Conservation (phyloP, 1,140 invertebrate species). For the Hypothenemus hampei region DNA sequence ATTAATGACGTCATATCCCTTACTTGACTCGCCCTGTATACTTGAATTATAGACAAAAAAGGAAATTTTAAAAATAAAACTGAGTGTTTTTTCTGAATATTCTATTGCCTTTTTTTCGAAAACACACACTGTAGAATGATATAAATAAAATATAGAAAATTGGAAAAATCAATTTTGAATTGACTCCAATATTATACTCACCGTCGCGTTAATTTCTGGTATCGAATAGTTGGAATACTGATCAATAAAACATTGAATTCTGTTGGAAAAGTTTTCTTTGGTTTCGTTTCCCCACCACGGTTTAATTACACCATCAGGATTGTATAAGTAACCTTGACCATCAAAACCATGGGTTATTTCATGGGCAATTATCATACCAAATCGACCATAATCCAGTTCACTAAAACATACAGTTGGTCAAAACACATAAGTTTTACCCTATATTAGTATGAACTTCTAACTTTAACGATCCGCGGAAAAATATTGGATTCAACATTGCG, state of each 20-base stretch:
- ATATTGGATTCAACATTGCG: slow-evolving; percentile 38
- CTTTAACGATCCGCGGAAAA: slow-evolving; percentile 34
- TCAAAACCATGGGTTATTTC: slow-evolving; percentile 61
- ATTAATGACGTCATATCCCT: too few relatives aligned
- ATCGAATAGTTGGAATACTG: slow-evolving; percentile 50
- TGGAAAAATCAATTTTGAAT: too few relatives aligned
- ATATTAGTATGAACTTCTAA: not conserved
- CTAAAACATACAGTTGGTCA: slow-evolving; percentile 16
- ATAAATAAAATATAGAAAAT: too few relatives aligned
- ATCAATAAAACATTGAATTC: slow-evolving; percentile 60
- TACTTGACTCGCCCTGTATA: too few relatives aligned
- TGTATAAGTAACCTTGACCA: slow-evolving; percentile 52
- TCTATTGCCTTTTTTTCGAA: too few relatives aligned
- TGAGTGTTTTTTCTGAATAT: too few relatives aligned
- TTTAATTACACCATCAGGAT: slow-evolving; percentile 37
- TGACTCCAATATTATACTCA: too few relatives aligned
- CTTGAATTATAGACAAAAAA: too few relatives aligned
- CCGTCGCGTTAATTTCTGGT: slow-evolving; percentile 49
- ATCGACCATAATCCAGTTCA: slow-evolving; percentile 49
- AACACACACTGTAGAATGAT: too few relatives aligned
- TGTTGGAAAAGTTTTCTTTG: slow-evolving; percentile 47
- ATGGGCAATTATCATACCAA: slow-evolving; percentile 57
- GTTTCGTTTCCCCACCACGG: slow-evolving; percentile 52
- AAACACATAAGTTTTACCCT: not conserved
- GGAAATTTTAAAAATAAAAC: too few relatives aligned